Evolutionary conservation across 1,140 invertebrate genomes (phyloP), one percentile per base, ranked within the genome.

Genomic region (Bilobella aurantiaca): DNA sequence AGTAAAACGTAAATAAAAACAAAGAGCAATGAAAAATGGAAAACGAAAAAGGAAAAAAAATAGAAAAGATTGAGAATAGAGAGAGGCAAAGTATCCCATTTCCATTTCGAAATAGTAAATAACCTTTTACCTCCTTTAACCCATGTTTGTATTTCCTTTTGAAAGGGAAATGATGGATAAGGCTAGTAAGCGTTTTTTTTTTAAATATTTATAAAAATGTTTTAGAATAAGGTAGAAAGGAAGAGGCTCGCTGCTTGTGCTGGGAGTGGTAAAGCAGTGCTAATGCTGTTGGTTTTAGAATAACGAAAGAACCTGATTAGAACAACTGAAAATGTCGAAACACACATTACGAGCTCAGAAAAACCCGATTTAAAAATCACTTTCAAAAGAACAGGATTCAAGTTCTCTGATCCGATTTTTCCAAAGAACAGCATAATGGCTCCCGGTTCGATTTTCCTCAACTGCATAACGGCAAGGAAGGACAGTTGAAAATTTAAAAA

Each of bases 271-370:
- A n/a, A n/a, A 12, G 49, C 12, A 53, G 49, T 53, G 49, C 49
- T 53, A 53, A 53, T 53, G 49, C 23, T 42, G 34, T 42, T 42
- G 34, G 49, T 23, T 53, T 53, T 53, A 53, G 49, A 42, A 42
- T 42, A 8, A 42, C 21, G 12, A 53, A 53, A 53, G 49, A 53
- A 53, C 49, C 49, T 53, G 49, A 53, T 53, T 53, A 53, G 14
- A 23, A 53, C 49, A 53, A 53, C 49, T 53, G 49, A 23, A 23
- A 53, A 53, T 53, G 49, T 53, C 49, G 49, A 53, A 53, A 53
- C 49, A 53, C 49, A 53, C 49, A 53, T 53, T 53, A 53, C 49
- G 49, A 53, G 49, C 49, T 53, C 49, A 53, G 8, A 16, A 5
- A 5, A 14, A 18, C 3, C 3, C 5, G 14, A 18, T 23, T 23